Evolutionary conservation across 2,797 vertebrate species (phyloP), one percentile per base, ranked within the genome.

Genomic region (Ibycter americanus): DNA sequence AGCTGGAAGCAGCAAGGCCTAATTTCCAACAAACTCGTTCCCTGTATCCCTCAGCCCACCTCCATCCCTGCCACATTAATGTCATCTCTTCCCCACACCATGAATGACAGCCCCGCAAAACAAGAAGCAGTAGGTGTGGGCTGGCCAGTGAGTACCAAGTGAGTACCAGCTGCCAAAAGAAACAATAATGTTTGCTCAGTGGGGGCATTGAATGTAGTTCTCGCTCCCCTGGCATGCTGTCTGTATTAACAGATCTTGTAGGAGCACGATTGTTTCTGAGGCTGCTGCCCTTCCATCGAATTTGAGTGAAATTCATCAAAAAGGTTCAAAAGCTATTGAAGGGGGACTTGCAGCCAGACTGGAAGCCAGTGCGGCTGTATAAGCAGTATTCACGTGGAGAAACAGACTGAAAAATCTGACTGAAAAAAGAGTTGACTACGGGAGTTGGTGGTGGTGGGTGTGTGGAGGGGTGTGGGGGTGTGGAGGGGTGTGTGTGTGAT

Each of bases 161-260:
- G 0, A 78, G 40, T 76, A 51, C 29, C 29, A 84, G 36, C 62
- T 90, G 83, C 92, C 92, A 92, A 94, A 42, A 62, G 70, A 91
- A 96, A 82, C 59, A 89, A 89, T 78, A 85, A 90, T 72, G 85
- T 93, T 93, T 95, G 90, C 74, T 90, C 83, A 65, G 49, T 76
- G 62, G 49, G 65, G 54, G 20, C 51, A 82, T 32, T 31, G 17
- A 56, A 61, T 82, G 78, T 79, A 36, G 7, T 72, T 90, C 83
- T 94, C 11, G 7, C n/a, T 91, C 16, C 52, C 62, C 38, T 86
- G 7, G 27, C 3, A 0, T 46, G 46, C 36, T 49, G 27, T 80
- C 66, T 61, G 6, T 52, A 61, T 93, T 78, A 83, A 90, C 54
- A 90, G 77, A 68, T n/a, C 46, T 58, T 79, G 46, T 76, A 88